A percentile compares a stretch with the other conserved stretches of the same genome.
phyloP scores from a whole-genome alignment of 2,888 invertebrate species.

The Neoaliturus tenellus region DNA sequence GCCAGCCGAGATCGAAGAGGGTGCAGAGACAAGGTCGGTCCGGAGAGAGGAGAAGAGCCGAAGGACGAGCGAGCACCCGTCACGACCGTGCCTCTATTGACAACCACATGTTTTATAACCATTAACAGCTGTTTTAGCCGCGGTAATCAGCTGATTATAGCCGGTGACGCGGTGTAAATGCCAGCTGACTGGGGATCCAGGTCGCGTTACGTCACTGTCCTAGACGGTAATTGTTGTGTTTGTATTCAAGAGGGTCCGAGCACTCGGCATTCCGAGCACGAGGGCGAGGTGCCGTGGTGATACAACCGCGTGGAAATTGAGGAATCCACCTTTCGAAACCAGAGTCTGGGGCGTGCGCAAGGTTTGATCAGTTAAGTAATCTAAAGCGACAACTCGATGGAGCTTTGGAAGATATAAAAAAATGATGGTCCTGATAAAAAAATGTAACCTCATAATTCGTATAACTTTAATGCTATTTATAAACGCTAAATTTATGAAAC shows the following conservation, averaged over 20 bases:
- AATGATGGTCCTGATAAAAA: no score
- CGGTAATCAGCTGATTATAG: constrained; percentile 29
- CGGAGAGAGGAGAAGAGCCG: constrained; percentile 19
- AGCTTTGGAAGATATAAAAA: no score
- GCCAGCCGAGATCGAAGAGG: not conserved
- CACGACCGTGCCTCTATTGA: constrained; percentile 15
- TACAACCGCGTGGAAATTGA: not conserved
- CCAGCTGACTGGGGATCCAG: constrained; percentile 34
- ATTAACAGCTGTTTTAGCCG: constrained; percentile 27
- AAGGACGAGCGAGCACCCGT: constrained; percentile 1
- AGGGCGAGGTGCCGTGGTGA: not conserved
- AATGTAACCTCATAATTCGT: no score
- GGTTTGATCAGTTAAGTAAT: no score
- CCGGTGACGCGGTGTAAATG: constrained; percentile 31
- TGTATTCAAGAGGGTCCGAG: constrained; percentile 14
- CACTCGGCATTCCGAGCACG: not conserved
- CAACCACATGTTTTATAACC: constrained; percentile 25
- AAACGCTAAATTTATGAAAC: no score
- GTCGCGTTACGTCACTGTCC: constrained; percentile 34
- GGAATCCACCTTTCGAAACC: not conserved
- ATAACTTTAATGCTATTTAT: no score
- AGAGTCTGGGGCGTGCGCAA: no score
- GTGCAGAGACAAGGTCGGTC: not conserved
- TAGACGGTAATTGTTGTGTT: constrained; percentile 33
- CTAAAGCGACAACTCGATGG: no score